Evolutionary conservation across 2,113 vertebrate genomes (phyloP).

Genomic region (Geothlypis trichas): DNA sequence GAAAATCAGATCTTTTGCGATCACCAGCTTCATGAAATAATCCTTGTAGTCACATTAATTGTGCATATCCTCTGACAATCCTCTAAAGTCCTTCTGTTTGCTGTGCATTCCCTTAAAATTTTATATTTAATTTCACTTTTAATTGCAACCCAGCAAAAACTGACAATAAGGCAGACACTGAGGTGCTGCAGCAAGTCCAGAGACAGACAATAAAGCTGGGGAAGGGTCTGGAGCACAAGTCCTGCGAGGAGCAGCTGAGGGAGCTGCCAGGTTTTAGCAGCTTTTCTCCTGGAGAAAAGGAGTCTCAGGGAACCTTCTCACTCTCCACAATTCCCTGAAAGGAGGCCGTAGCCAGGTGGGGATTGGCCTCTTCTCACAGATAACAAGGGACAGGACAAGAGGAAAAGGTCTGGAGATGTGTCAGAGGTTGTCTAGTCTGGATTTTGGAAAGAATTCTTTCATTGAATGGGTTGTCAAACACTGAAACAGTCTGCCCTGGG

Average conservation of each 20-base stretch:
- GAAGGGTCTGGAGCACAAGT: background rate
- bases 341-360: rapidly evolving
- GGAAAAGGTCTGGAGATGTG: background rate
- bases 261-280: background rate
- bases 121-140: background rate
- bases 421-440: background rate
- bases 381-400: rapidly evolving
- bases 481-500: background rate
- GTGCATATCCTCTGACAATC: background rate
- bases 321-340: background rate
- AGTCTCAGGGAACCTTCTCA: rapidly evolving
- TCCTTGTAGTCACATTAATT: background rate
- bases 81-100: background rate
- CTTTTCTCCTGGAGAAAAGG: background rate
- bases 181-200: background rate
- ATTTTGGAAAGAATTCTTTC: background rate
- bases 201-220: rapidly evolving
- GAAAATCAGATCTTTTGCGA: background rate
- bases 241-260: background rate
- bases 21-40: background rate
- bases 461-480: background rate
- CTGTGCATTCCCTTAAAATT: background rate
- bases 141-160: background rate
- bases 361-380: background rate
- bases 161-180: background rate